Percentiles rank a stretch among this genome's conserved stretches.
phyloP scores from a whole-genome alignment of 1,140 invertebrate species.

The Scaptomyza hsui region DNA sequence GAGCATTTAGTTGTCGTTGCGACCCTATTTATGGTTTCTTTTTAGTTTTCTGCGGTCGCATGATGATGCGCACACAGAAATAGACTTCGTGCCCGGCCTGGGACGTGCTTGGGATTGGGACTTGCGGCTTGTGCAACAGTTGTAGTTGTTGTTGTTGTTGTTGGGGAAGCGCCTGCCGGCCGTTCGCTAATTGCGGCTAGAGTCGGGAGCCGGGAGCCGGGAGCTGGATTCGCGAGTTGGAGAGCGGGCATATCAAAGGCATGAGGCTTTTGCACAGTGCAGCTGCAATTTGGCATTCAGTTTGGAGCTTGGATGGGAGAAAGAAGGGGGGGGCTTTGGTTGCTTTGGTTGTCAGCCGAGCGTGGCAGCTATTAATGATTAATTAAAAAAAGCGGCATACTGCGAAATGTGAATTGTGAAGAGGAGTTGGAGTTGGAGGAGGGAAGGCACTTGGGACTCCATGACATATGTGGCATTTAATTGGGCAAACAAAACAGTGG shows the following conservation, averaged over 20 bases:
- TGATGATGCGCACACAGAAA: constrained; percentile 12
- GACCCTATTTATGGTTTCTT: background rate
- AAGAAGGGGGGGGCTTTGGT: constrained; percentile 15
- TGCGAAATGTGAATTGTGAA: background rate
- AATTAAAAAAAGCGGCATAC: constrained; percentile 76
- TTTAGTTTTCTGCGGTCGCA: constrained; percentile 20
- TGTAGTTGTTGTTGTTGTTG: constrained; percentile 25
- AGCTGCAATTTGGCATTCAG: constrained; percentile 65
- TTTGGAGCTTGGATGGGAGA: constrained; percentile 3
- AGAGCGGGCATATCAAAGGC: constrained; percentile 71
- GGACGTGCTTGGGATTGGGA: constrained; percentile 32
- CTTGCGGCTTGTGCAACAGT: constrained; percentile 32
- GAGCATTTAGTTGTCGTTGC: background rate
- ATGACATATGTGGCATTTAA: constrained; percentile 81
- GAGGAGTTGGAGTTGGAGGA: background rate
- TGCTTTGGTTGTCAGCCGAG: constrained; percentile 59
- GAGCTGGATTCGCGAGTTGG: background rate
- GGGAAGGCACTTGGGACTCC: constrained; percentile 18
- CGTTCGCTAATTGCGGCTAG: constrained; percentile 65
- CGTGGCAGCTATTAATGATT: constrained; percentile 77
- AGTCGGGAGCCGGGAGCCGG: constrained; percentile 15
- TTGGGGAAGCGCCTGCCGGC: constrained; percentile 5
- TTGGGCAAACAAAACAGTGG: constrained; percentile 74
- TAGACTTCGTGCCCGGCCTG: constrained; percentile 11
- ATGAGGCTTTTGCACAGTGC: background rate